Base-by-base conservation (phyloP, 2,888 invertebrate genomes). In the Stenichneumon culpator region DNA sequence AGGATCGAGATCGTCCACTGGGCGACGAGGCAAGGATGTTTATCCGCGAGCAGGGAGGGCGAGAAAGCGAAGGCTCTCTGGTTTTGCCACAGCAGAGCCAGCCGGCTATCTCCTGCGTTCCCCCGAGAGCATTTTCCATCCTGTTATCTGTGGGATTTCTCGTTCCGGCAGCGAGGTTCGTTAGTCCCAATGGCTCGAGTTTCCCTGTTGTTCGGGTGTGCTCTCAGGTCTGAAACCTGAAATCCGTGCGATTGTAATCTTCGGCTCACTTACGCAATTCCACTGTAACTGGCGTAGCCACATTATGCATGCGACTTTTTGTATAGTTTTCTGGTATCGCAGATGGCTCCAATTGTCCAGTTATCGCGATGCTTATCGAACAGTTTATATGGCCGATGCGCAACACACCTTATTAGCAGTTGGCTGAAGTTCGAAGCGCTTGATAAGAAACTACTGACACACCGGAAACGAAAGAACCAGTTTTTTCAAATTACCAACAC, bases 81-180 rank as follows among this genome's bases (percentile, higher is more conserved):
- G 60, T 67, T 80, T 83, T 79, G 57, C 86, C 80, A 79, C 65
- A 67, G 70, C 60, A 73, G 47, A 70, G 52, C 80, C 73, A 81
- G 54, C 47, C 65, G 73, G 81, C 82, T 86, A 79, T 87, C 83
- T 86, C 67, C 65, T 65, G 85, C 86, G 87, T 86, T 90, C 92
- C 90, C 90, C 73, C 70, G 88, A 89, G 91, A 89, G 88, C 89
- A 88, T 91, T 92, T 90, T 89, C 91, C 91, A 88, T 90, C 85
- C 89, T 87, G 92, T 91, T 93, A 93, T 93, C 92, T 91, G 90
- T 36, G 86, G 89, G 90, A 90, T 90, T 90, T 87, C 90, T 86
- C 86, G 86, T 88, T 88, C 84, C 79, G 70, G 73, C 78, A 72
- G 60, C 74, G 82, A 50, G 88, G 87, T 91, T 91, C 91, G 92